Conservation (phyloP, 1,140 invertebrate genomes). For the Halyomorpha halys region DNA sequence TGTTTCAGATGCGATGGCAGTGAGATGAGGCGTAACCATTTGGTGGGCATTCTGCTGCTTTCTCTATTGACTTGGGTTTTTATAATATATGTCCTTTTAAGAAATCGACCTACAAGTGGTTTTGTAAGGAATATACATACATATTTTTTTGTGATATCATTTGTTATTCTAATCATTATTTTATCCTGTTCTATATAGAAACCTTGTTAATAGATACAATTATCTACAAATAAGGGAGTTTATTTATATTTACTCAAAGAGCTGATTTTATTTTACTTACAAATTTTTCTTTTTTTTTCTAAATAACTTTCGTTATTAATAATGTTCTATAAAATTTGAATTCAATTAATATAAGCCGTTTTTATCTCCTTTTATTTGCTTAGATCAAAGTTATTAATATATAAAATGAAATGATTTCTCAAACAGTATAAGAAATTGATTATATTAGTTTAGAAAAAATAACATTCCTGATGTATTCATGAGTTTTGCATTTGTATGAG, state of each 20-base stretch:
- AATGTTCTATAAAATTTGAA: too few relatives aligned
- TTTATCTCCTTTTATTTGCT: too few relatives aligned
- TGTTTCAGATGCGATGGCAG: constrained; percentile 19
- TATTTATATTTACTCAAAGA: neutral
- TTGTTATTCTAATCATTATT: constrained; percentile 14
- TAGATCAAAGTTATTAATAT: too few relatives aligned
- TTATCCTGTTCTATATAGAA: neutral
- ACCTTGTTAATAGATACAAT: neutral
- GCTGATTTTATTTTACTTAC: neutral
- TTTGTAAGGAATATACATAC: neutral
- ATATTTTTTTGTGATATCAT: too few relatives aligned
- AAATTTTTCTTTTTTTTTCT: neutral
- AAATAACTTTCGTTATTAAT: too few relatives aligned
- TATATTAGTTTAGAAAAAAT: too few relatives aligned
- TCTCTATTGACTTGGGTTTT: constrained; percentile 27
- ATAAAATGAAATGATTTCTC: too few relatives aligned
- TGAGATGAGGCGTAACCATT: constrained; percentile 26
- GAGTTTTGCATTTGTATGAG: too few relatives aligned
- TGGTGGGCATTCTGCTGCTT: constrained; percentile 25
- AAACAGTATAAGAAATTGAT: too few relatives aligned
- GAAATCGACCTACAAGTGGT: constrained; percentile 9
- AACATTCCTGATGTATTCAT: too few relatives aligned
- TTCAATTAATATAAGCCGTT: too few relatives aligned
- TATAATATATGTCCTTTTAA: constrained; percentile 23
- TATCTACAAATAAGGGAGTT: neutral